Base-by-base conservation (phyloP, 2,888 invertebrate species). In the Eupithecia tripunctaria region DNA sequence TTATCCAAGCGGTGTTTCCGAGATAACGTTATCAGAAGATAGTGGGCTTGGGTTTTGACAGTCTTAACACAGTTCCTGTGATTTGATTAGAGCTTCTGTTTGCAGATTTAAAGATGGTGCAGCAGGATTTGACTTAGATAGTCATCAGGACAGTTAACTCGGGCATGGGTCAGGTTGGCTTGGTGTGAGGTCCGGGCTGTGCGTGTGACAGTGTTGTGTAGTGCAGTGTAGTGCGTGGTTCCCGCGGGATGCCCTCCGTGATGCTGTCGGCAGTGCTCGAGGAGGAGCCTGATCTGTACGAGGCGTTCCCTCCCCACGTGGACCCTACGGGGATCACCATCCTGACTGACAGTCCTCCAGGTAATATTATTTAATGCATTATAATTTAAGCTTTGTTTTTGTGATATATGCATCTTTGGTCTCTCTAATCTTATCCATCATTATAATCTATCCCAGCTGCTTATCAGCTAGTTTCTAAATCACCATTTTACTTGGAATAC, bases 291-390 rank as follows among this genome's bases (percentile, higher is more conserved):
- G 97, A 97, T 90, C 95, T 96, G 84, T 96, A 97, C 84, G 97
- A 97, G 93, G 97, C 96, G 73, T 98, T 97, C 90, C 97, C 97
- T 78, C 96, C 97, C 74, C 96, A 97, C 90, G 97, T 98, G 79
- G 97, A 97, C 90, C 96, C 97, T 70, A 96, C 96, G 78, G 97
- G 97, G 83, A 97, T 97, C 83, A 96, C 96, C 38, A 96, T 96
- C 81, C 95, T 96, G 77, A 96, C 96, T 66, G 96, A 96, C 82
- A 96, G 95, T 86, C 95, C 95, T 76, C 95, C 95, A 86, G 95
- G 95, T 95, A 81, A 89, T 36, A 56, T 47, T 38, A 32, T 32
- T 36, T 32, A 1, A 63, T 60, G 29, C 36, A 32, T 63, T 29
- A 32, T 10, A 21, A 56, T 25, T 14, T 56, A 56, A 56, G 12